Evolutionary conservation across 2,113 vertebrate species (phyloP).

Genomic region (Calidris pugnax): DNA sequence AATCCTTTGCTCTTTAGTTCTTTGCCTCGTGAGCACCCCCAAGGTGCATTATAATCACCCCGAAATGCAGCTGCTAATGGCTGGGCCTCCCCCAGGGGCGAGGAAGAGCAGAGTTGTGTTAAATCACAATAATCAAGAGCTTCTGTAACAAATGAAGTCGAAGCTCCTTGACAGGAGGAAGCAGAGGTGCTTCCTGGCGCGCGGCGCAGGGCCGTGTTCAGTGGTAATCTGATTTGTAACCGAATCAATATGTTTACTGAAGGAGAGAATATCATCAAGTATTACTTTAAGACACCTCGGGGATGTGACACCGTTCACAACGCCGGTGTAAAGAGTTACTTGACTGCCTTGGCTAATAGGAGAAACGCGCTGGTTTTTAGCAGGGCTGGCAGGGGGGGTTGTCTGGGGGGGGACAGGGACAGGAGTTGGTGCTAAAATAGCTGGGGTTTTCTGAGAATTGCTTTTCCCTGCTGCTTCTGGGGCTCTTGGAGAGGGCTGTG

Average conservation of each 20-base stretch:
- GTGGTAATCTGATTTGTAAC: conserved; percentile 63
- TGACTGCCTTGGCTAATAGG: neutral
- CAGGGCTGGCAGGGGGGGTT: neutral
- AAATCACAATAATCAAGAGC: neutral
- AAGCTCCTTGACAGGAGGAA: neutral
- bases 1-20: neutral
- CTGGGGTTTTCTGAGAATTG: neutral
- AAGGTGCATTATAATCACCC: conserved; percentile 40
- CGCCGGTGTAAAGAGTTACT: neutral
- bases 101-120: neutral
- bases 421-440: neutral
- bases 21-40: neutral
- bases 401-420: neutral
- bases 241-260: conserved; percentile 69
- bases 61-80: conserved; percentile 10
- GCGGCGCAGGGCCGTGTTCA: neutral
- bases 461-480: neutral
- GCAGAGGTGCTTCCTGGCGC: neutral
- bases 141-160: neutral
- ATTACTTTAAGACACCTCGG: conserved; percentile 50
- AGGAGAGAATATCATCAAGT: conserved; percentile 63
- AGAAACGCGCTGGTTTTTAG: fast-evolving
- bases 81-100: neutral
- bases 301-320: conserved; percentile 3
- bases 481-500: neutral